Conservation (phyloP, 2,888 invertebrate species). For the Disparrhopalites patrizii region DNA sequence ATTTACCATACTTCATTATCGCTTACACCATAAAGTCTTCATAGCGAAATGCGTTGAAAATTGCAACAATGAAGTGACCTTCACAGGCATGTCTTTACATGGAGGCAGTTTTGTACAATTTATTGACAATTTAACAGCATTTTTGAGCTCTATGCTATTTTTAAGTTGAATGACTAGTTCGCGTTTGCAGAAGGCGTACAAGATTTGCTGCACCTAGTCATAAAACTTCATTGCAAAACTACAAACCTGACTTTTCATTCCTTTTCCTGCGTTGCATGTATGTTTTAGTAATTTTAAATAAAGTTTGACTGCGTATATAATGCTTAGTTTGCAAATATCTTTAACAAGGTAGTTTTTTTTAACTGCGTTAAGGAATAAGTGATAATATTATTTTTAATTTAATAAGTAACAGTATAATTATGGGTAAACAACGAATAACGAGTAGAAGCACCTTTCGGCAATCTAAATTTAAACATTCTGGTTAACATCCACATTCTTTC, state of each 20-base stretch:
- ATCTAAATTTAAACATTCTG: conserved; percentile 26
- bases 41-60: too few relatives aligned
- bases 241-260: conserved; percentile 18
- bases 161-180: conserved; percentile 14
- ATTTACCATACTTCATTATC: too few relatives aligned
- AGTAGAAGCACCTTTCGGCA: conserved; percentile 7
- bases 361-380: conserved; percentile 10
- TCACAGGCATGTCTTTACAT: too few relatives aligned
- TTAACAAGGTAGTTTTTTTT: background rate
- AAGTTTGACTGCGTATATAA: conserved; percentile 2
- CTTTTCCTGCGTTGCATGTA: background rate
- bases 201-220: conserved; percentile 14
- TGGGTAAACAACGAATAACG: conserved; percentile 15
- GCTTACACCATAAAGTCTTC: too few relatives aligned
- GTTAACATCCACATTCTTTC: conserved; percentile 33
- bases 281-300: conserved; percentile 5
- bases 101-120: conserved; percentile 10
- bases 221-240: conserved; percentile 14
- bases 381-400: conserved; percentile 11
- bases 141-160: conserved; percentile 17
- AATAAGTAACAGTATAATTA: conserved; percentile 3
- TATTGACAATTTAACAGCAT: conserved; percentile 21
- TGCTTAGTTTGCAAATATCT: conserved; percentile 3
- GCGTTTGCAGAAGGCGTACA: conserved; percentile 7
- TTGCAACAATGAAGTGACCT: too few relatives aligned